Evolutionary conservation across 2,797 vertebrate species (phyloP).

Genomic region (Hemitrygon akajei): DNA sequence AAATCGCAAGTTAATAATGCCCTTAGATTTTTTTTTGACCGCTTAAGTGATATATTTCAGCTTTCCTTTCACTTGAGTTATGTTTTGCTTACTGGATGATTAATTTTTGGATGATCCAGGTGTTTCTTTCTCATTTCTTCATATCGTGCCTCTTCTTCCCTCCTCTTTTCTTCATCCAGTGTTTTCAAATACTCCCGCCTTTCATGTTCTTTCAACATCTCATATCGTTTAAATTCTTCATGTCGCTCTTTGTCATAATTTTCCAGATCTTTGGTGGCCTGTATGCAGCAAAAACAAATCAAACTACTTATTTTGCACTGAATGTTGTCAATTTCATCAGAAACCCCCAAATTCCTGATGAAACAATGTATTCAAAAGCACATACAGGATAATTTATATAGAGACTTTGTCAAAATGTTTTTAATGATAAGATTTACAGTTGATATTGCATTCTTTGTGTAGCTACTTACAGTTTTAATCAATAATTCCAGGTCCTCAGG

Average conservation of each 20-base stretch:
- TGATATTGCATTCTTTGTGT: neutral
- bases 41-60: neutral
- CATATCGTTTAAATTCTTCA: conserved; percentile 91
- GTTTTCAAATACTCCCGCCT: conserved; percentile 85
- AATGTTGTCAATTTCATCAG: neutral
- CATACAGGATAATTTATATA: neutral
- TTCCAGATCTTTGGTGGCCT: conserved; percentile 92
- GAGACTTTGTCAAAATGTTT: neutral
- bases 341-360: neutral
- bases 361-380: neutral
- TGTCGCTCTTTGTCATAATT: conserved; percentile 89
- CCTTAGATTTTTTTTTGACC: too few relatives aligned
- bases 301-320: conserved; percentile 24
- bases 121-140: conserved; percentile 94
- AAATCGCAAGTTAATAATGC: too few relatives aligned
- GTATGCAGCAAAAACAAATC: conserved; percentile 36
- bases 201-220: conserved; percentile 97
- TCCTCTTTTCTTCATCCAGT: conserved; percentile 76
- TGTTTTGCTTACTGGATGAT: conserved; percentile 77
- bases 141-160: conserved; percentile 79
- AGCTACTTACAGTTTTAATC: conserved; percentile 80
- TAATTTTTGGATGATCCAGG: conserved; percentile 89
- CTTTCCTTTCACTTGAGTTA: neutral
- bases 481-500: conserved; percentile 89
- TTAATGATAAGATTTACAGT: neutral